Percentiles rank a stretch among this genome's conserved stretches.
phyloP scores from a whole-genome alignment of 2,888 invertebrate species.

The Athalia circularis region DNA sequence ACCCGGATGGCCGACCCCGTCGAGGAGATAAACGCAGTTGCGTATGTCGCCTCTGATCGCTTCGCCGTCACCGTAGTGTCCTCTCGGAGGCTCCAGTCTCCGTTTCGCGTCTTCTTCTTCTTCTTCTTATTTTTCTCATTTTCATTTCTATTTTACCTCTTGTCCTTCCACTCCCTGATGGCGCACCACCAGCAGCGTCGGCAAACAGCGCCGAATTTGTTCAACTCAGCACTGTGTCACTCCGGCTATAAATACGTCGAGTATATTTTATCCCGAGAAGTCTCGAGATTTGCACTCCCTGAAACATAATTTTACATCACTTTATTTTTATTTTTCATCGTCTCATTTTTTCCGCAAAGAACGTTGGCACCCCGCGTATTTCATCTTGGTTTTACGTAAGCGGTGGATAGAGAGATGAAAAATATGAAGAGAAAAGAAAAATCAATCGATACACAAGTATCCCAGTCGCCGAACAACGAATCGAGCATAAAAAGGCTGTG shows the following conservation, averaged over 20 bases:
- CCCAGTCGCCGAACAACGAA: slow-evolving; percentile 8
- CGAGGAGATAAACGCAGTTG: slow-evolving; percentile 35
- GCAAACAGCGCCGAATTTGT: slow-evolving; percentile 1
- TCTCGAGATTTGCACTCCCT: slow-evolving; percentile 33
- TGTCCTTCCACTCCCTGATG: neutral
- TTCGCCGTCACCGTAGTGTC: neutral
- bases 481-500: slow-evolving; percentile 7
- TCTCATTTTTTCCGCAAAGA: neutral
- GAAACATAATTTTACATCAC: neutral
- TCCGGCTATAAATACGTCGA: slow-evolving; percentile 14
- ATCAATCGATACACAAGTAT: slow-evolving; percentile 32
- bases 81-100: neutral
- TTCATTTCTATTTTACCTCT: slow-evolving; percentile 43
- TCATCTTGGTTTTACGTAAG: slow-evolving; percentile 28
- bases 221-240: slow-evolving; percentile 21
- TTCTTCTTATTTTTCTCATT: slow-evolving; percentile 24
- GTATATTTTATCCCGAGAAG: neutral
- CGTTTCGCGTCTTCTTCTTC: slow-evolving; percentile 8
- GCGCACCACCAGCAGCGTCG: neutral
- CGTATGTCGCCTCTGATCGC: slow-evolving; percentile 15
- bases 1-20: slow-evolving; percentile 24
- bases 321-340: too few relatives aligned
- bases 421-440: neutral
- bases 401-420: neutral
- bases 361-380: neutral